Base-by-base conservation (phyloP, 1,140 invertebrate species). In the Anoplophora glabripennis region DNA sequence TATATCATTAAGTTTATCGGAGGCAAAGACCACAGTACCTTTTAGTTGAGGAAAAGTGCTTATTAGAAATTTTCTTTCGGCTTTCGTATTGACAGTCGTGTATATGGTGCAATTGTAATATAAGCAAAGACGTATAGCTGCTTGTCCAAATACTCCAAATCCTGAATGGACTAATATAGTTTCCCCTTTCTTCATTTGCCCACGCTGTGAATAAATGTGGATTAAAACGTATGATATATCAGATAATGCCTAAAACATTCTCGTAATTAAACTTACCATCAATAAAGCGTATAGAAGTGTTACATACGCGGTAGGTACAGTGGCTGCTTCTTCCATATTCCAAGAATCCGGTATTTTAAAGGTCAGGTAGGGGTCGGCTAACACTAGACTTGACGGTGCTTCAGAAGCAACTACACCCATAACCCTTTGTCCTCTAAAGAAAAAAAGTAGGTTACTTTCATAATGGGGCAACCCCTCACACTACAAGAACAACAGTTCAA, bases 61-160 rank as follows among this genome's bases (percentile, higher is more conserved):
- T 70, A 87, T 84, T 11, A 95, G 76, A 67, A 88, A 91, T 14
- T 87, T 77, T 64, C 86, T 83, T 77, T 95, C 94, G 59, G 89
- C 83, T 11, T 80, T 70, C 0, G 86, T 86, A 40, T 86, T 86
- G 34, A 91, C 89, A 4, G 88, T 92, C 38, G 87, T 90, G 70
- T 82, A 92, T 10, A 89, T 81, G 15, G 80, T 79, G 71, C 89
- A 87, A 3, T 85, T 85, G 72, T 84, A 80, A 63, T 83, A 79
- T 4, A 92, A 77, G 0, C 89, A 89, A 15, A 94, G 83, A 51
- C 85, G 81, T 67, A 94, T 93, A 33, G 91, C 90, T 1, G 91
- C 90, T 70, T 92, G 85, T 0, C 92, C 92, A n/a, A 94, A 89
- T 28, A 90, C 92, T 17, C 92, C 92, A 55, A 87, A 87, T 8